phyloP scores from a whole-genome alignment of 2,888 invertebrate species.

The Sphecodes monilicornis region DNA sequence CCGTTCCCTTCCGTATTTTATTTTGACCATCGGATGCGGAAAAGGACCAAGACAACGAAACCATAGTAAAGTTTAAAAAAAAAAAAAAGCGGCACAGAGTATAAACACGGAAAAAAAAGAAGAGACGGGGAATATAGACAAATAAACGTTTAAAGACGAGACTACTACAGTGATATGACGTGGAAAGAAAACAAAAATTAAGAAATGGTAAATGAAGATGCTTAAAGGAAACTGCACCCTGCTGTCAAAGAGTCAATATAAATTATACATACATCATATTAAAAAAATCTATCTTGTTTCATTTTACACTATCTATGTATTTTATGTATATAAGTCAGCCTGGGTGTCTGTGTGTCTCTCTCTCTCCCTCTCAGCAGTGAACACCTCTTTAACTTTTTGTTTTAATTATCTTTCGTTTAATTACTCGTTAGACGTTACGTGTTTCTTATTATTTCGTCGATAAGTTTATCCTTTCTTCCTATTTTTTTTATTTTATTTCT shows the following conservation, averaged over 20 bases:
- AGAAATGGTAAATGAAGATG: constrained; percentile 42
- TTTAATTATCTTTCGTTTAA: constrained; percentile 68
- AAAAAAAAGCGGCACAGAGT: constrained; percentile 49
- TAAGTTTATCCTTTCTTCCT: constrained; percentile 58
- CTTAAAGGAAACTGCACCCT: constrained; percentile 72
- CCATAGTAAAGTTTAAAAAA: constrained; percentile 36
- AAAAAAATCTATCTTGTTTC: constrained; percentile 71
- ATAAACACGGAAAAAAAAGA: constrained; percentile 45
- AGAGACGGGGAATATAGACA: constrained; percentile 35
- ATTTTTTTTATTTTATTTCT: constrained; percentile 18
- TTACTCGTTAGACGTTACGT: constrained; percentile 43
- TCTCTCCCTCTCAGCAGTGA: constrained; percentile 38
- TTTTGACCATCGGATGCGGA: constrained; percentile 52
- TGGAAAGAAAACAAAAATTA: constrained; percentile 63
- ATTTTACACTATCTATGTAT: constrained; percentile 73
- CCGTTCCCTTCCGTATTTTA: constrained; percentile 39
- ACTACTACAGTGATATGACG: constrained; percentile 68
- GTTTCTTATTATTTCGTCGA: constrained; percentile 48
- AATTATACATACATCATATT: constrained; percentile 74
- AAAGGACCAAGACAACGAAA: constrained; percentile 51
- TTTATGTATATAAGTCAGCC: constrained; percentile 73
- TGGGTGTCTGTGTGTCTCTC: constrained; percentile 48
- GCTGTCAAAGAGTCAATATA: constrained; percentile 69
- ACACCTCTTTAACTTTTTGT: constrained; percentile 64
- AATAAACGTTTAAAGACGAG: constrained; percentile 59